Base-by-base conservation (phyloP, 2,113 vertebrate genomes). In the Lontra canadensis region DNA sequence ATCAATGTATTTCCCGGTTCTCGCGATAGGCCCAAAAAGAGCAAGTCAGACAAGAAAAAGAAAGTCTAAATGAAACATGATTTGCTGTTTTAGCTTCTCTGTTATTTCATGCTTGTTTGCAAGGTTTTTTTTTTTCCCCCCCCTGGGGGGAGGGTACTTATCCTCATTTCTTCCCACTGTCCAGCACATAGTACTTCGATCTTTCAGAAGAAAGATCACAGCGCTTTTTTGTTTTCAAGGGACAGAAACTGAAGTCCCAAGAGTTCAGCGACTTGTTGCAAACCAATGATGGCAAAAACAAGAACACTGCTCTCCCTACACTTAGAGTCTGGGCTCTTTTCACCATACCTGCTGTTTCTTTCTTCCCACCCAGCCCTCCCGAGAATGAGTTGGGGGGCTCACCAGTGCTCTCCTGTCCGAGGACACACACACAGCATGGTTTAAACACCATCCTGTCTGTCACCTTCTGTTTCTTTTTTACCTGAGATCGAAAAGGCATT, bases 101-200 rank as follows among this genome's bases (percentile, higher is more conserved):
- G 36, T 91, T 87, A 67, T 83, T 82, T 95, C 36, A 47, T 31
- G 13, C 31, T 91, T 78, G 52, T 76, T 76, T 71, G 34, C 49
- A 95, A 36, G 17, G 17, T 17, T 52, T 0, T 23, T 49, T 39
- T 0, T 25, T 9, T 25, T 25, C 1, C n/a, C n/a, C n/a, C n/a
- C n/a, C n/a, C 9, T 3, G 9, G 1, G 2, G 14, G 29, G 10
- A 18, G 25, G 14, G 29, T 14, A 44, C 20, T 88, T 69, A 29
- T 4, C 57, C n/a, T 92, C 55, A 20, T 11, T 21, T 81, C 81
- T 80, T 83, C 44, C 52, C 65, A 6, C 49, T 39, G 65, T 57
- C n/a, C 21, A 12, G 10, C 36, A 90, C 25, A 9, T 34, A 36
- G 23, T 12, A 13, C 29, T 52, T 65, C 23, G 17, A 69, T 73